A percentile compares a stretch with the other conserved stretches of the same genome.
Evolutionary conservation across 2,113 vertebrate species (phyloP).

Genomic region (Mirounga angustirostris): DNA sequence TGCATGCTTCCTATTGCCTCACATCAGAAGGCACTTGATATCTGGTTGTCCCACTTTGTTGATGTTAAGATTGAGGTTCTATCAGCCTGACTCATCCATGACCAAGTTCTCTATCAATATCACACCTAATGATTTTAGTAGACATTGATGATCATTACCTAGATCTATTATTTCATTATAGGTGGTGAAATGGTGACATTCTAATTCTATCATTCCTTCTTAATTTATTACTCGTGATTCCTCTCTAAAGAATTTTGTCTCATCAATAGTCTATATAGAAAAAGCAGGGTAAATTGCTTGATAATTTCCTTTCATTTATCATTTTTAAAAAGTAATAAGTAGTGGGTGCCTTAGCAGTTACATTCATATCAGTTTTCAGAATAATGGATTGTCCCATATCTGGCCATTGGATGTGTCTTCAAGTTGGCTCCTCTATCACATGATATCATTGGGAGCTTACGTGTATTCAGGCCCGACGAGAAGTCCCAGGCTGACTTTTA

Average conservation of each 20-base stretch:
- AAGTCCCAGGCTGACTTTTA: background rate
- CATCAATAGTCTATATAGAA: background rate
- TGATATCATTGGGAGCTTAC: background rate
- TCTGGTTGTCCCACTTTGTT: background rate
- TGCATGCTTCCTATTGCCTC: background rate
- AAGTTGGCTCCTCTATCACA: background rate
- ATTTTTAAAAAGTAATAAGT: background rate
- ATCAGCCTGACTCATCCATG: background rate
- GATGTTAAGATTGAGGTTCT: background rate
- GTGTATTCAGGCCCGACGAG: background rate
- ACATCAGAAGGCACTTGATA: background rate
- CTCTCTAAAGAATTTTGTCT: background rate
- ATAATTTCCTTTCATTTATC: background rate
- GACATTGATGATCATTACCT: background rate
- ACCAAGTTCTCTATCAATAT: background rate
- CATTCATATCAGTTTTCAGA: background rate
- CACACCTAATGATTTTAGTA: background rate
- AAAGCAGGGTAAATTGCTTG: background rate
- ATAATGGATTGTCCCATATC: background rate
- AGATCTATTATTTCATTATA: background rate
- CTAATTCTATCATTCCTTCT: background rate
- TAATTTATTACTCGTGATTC: background rate
- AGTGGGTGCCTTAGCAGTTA: background rate
- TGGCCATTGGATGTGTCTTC: background rate
- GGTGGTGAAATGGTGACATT: background rate